A percentile compares a stretch with the other conserved stretches of the same genome.
Evolutionary conservation across 2,888 invertebrate species (phyloP).

Genomic region (Leptura quadrifasciata): DNA sequence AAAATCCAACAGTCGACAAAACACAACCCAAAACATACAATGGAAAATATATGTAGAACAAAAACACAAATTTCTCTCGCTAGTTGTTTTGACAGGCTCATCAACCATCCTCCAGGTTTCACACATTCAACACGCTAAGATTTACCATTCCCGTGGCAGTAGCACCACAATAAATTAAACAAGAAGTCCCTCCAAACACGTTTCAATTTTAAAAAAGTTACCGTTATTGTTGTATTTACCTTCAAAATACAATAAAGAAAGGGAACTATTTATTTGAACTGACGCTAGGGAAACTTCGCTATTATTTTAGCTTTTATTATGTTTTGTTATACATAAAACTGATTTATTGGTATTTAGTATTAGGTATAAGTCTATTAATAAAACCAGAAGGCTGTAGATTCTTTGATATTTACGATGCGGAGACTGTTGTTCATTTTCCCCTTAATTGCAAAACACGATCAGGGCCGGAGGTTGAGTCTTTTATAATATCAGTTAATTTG

Average conservation of each 20-base stretch:
- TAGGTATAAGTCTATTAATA: conserved; percentile 29
- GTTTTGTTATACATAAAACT: conserved; percentile 26
- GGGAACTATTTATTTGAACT: conserved; percentile 5
- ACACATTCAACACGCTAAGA: not conserved
- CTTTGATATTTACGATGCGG: not conserved
- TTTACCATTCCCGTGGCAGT: not conserved
- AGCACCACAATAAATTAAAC: not conserved
- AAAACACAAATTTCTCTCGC: not conserved
- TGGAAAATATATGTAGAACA: not conserved
- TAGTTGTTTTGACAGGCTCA: not conserved
- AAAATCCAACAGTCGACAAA: no score
- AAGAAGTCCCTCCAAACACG: not conserved
- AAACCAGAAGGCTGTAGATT: conserved; percentile 6
- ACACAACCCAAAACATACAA: no score
- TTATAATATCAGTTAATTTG: no score
- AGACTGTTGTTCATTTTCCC: not conserved
- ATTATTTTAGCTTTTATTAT: conserved; percentile 29
- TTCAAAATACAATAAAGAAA: not conserved
- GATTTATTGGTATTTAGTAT: conserved; percentile 28
- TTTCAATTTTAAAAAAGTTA: conserved; percentile 3
- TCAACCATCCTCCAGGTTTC: not conserved
- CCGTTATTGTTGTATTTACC: conserved; percentile 17
- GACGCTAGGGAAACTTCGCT: not conserved
- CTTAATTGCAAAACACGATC: not conserved
- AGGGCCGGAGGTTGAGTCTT: not conserved